These are phyloP conservation scores for Drosophila mulleri DNA, from an alignment of 2,888 invertebrate species.

Conservation along the genomic window DNA sequence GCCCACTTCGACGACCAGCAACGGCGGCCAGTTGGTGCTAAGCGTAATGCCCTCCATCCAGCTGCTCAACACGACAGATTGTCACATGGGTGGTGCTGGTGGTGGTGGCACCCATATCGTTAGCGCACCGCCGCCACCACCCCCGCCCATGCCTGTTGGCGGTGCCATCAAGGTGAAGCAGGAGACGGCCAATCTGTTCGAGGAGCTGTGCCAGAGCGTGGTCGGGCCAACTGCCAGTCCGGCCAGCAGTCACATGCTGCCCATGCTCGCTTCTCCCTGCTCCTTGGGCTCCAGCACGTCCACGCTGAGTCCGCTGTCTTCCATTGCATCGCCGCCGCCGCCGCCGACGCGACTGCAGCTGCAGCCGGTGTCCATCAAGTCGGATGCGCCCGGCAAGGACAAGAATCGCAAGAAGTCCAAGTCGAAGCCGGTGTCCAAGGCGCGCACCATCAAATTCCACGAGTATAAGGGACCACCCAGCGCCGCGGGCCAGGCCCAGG, in stretches of 20 bases:
- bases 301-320: constrained; percentile 89
- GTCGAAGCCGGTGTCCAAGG: constrained; percentile 92
- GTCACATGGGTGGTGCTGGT: constrained; percentile 15
- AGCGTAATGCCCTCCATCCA: constrained; percentile 86
- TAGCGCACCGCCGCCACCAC: constrained; percentile 44
- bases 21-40: constrained; percentile 85
- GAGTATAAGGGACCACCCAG: constrained; percentile 98
- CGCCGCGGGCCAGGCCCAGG: constrained; percentile 89
- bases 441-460: constrained; percentile 97
- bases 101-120: constrained; percentile 14
- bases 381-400: constrained; percentile 90
- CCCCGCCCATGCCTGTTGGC: constrained; percentile 59
- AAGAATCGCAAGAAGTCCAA: constrained; percentile 93
- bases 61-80: constrained; percentile 40
- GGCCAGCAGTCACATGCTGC: constrained; percentile 84
- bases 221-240: constrained; percentile 84
- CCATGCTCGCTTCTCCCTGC: constrained; percentile 86
- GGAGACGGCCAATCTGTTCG: constrained; percentile 86
- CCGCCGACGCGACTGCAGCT: constrained; percentile 86
- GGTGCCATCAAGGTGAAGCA: constrained; percentile 81
- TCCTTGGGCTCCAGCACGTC: constrained; percentile 88
- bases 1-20: constrained; percentile 84
- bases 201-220: constrained; percentile 88
- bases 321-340: constrained; percentile 88
- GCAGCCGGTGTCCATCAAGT: constrained; percentile 85